phyloP scores from a whole-genome alignment of 1,140 invertebrate genomes.

The Paralvinella palmiformis region DNA sequence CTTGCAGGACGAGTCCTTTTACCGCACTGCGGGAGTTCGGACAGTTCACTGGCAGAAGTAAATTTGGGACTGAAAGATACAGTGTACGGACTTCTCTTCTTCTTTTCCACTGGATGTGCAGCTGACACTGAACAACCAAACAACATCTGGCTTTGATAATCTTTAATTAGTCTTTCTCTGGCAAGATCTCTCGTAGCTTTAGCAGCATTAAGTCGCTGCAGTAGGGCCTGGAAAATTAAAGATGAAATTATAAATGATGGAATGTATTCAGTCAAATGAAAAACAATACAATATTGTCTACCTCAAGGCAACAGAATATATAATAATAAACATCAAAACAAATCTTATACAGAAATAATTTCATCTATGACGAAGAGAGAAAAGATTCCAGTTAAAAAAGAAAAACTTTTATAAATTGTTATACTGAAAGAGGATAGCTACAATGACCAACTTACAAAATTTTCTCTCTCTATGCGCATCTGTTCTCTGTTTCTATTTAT shows the following conservation, averaged over 20 bases:
- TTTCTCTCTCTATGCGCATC: conserved; percentile 50
- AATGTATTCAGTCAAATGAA: neutral
- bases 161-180: conserved; percentile 28
- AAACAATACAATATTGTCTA: neutral
- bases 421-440: neutral
- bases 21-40: conserved; percentile 19
- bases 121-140: neutral
- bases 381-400: neutral
- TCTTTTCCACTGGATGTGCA: conserved; percentile 8
- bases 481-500: conserved; percentile 49
- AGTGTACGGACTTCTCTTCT: conserved; percentile 17
- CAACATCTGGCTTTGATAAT: conserved; percentile 28
- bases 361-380: neutral
- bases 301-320: neutral
- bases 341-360: neutral
- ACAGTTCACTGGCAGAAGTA: conserved; percentile 12
- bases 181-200: conserved; percentile 31
- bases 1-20: conserved; percentile 21
- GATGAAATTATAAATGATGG: no score
- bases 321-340: neutral
- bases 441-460: conserved; percentile 45
- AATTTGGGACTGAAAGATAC: conserved; percentile 10
- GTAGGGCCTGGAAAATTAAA: conserved; percentile 33
- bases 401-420: neutral
- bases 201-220: conserved; percentile 38